Conservation (phyloP, 2,797 vertebrate genomes). For the Catamblyrhynchus diadema region DNA sequence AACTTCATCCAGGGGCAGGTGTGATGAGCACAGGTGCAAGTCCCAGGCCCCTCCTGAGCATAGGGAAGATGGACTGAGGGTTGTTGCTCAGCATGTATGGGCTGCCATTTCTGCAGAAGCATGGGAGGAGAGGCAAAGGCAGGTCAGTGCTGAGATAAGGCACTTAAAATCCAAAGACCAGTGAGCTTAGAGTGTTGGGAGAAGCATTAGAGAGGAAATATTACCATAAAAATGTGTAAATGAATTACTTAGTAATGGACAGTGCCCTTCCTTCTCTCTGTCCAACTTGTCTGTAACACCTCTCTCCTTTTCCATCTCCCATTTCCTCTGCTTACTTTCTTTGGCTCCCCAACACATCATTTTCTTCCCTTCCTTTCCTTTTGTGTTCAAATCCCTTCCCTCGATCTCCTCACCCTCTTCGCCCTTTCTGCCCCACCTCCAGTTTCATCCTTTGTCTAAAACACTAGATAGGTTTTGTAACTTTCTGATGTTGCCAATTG, state of each 20-base stretch:
- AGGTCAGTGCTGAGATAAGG: neutral
- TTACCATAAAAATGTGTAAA: neutral
- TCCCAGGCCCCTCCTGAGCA: neutral
- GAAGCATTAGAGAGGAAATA: neutral
- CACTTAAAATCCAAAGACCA: neutral
- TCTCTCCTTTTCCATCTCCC: neutral
- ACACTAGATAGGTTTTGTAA: neutral
- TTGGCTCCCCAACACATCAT: neutral
- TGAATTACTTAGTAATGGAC: neutral
- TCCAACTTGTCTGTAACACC: neutral
- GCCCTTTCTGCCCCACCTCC: neutral
- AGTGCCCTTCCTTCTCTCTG: neutral
- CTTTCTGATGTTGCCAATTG: neutral
- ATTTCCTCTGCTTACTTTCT: neutral
- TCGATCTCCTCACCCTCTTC: neutral
- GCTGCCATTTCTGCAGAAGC: neutral
- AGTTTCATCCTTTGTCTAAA: neutral
- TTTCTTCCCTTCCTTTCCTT: neutral
- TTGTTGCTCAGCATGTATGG: rapidly evolving
- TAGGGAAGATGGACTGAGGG: neutral
- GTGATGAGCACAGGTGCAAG: neutral
- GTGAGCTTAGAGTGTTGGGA: neutral
- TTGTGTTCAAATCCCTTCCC: neutral
- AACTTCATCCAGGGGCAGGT: neutral
- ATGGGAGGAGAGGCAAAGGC: neutral